Evolutionary conservation across 35 echinoderm and acorn worm species (phyloP), one percentile per base, ranked within the genome.

Genomic region (Anneissia japonica): DNA sequence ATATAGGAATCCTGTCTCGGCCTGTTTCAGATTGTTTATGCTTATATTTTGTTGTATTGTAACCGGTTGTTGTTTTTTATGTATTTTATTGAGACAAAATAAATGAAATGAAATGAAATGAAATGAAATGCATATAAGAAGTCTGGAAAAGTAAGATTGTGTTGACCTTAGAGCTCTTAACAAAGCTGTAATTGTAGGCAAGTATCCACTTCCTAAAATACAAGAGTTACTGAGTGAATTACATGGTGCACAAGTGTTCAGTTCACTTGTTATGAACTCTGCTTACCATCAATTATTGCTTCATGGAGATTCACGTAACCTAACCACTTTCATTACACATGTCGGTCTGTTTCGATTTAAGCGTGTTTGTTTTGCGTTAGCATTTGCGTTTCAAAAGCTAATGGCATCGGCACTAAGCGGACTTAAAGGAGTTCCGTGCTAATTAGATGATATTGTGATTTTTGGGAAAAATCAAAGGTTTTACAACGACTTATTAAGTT

Each of bases 221-320:
- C 84, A 90, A 21, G 93, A 95, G 38, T 38, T 95, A 26, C 86
- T 91, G 0, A 26, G 87, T 21, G 91, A 93, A 75, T 64, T 86
- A 21, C 82, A 82, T 23, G 77, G 82, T 35, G 45, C 93, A 40
- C 79, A 21, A 32, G 51, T 55, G 28, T 95, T 91, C 36, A 81
- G 85, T 36, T 91, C 83, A 46, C 74, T 91, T 0, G 75, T 90
- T 77, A 31, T 95, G 31, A 87, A 84, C 14, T 91, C 86, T 26
- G 87, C 86, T 2, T 96, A 91, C 77, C 89, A 91, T n/a, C 89
- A 85, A 72, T 74, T 96, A 80, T 31, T 80, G 73, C 46, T 89
- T 14, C 38, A 89, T 5, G 55, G 88, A 34, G 82, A 89, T 7
- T 83, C 55, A 75, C 45, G 51, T 3, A 23, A 64, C 26, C 26